Conservation (phyloP, 2,113 vertebrate genomes). For the Trochalopteron elliotii region DNA sequence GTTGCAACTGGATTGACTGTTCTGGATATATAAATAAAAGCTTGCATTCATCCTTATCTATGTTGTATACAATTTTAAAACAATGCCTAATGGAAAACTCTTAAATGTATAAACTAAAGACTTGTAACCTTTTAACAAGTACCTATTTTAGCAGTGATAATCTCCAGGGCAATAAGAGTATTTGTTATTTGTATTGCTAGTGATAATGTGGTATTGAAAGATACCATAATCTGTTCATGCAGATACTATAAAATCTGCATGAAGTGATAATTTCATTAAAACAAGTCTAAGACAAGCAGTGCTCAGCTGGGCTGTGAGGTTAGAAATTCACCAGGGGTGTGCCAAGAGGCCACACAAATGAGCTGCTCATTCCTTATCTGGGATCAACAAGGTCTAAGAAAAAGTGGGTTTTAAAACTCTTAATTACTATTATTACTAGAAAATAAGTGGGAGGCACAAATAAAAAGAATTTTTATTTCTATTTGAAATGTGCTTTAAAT, state of each 20-base stretch:
- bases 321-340: rapidly evolving
- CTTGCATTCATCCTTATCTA: background rate
- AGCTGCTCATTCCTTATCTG: background rate
- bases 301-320: background rate
- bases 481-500: background rate
- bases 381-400: background rate
- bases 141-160: background rate
- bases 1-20: background rate
- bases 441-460: background rate
- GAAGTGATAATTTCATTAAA: background rate
- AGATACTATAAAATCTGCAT: background rate
- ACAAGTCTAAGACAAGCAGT: background rate
- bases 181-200: background rate
- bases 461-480: background rate
- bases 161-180: background rate
- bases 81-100: background rate
- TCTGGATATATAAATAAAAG: background rate
- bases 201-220: background rate
- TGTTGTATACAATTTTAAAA: background rate
- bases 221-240: background rate
- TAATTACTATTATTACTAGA: background rate
- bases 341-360: background rate
- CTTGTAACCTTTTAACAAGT: background rate
- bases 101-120: background rate
- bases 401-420: background rate